phyloP scores from a whole-genome alignment of 2,797 vertebrate species.

The Leptoclinus maculatus region DNA sequence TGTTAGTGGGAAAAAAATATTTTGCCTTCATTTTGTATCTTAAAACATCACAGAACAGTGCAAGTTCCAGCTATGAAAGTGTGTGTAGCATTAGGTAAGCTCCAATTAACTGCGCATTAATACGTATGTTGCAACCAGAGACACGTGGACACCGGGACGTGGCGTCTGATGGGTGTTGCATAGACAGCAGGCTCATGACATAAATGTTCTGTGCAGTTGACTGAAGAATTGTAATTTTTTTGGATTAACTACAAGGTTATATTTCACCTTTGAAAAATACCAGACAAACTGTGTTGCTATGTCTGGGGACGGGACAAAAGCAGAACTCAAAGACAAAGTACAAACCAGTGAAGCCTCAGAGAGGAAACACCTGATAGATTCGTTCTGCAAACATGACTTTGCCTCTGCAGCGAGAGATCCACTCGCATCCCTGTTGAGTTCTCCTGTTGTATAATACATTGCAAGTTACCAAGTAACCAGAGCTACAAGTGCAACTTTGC shows the following conservation, averaged over 20 bases:
- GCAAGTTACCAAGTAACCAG: slow-evolving; percentile 24
- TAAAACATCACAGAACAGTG: too few species aligned
- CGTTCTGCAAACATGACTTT: slow-evolving; percentile 42
- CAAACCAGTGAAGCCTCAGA: slow-evolving; percentile 21
- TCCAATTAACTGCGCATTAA: too few species aligned
- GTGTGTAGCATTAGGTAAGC: too few species aligned
- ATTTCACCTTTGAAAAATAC: slow-evolving; percentile 13
- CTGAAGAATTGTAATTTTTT: not conserved
- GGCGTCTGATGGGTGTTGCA: too few species aligned
- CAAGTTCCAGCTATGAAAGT: too few species aligned
- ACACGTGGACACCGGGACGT: too few species aligned
- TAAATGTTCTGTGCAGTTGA: not conserved
- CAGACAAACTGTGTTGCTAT: not conserved
- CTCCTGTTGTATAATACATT: slow-evolving; percentile 23
- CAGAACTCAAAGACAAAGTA: slow-evolving; percentile 33
- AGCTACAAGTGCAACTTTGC: slow-evolving; percentile 39
- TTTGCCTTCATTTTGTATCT: too few species aligned
- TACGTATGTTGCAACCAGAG: too few species aligned
- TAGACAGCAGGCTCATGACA: not conserved
- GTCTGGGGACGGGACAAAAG: not conserved
- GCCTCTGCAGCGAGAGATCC: slow-evolving; percentile 33
- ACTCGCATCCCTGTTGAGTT: slow-evolving; percentile 12
- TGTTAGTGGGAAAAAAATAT: too few species aligned
- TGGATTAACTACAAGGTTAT: slow-evolving; percentile 6
- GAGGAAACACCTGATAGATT: slow-evolving; percentile 17